A percentile compares a stretch with the other conserved stretches of the same genome.
Evolutionary conservation across 2,113 vertebrate species (phyloP).

Genomic region (Phaetusa simplex): DNA sequence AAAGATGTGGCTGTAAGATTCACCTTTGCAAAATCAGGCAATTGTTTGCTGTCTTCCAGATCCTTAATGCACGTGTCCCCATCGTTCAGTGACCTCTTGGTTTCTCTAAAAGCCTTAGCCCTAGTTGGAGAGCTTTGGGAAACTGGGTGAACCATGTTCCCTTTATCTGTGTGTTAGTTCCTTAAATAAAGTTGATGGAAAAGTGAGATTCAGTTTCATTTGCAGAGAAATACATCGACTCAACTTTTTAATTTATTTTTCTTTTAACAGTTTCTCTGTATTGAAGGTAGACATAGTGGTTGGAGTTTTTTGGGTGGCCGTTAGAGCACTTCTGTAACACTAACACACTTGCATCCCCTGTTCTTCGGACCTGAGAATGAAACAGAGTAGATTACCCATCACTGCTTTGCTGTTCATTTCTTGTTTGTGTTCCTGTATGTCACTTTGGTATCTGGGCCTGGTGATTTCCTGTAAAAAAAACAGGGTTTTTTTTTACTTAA

Average conservation of each 20-base stretch:
- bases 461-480: neutral
- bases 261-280: neutral
- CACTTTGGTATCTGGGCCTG: neutral
- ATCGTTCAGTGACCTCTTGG: neutral
- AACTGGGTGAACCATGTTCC: neutral
- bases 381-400: neutral
- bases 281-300: neutral
- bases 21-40: neutral
- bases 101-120: neutral
- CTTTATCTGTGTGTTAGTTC: neutral
- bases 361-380: neutral
- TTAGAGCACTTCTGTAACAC: neutral
- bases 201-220: neutral
- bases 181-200: neutral
- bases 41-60: neutral
- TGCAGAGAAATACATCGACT: neutral
- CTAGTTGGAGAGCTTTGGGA: neutral
- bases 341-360: neutral
- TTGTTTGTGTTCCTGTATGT: neutral
- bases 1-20: neutral
- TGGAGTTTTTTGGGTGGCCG: neutral
- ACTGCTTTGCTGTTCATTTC: neutral
- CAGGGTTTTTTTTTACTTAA: neutral
- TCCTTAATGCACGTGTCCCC: accelerated
- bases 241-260: neutral